Evolutionary conservation across 1,140 invertebrate species (phyloP), one percentile per base, ranked within the genome.

Genomic region (Drosophila pseudoobscura): DNA sequence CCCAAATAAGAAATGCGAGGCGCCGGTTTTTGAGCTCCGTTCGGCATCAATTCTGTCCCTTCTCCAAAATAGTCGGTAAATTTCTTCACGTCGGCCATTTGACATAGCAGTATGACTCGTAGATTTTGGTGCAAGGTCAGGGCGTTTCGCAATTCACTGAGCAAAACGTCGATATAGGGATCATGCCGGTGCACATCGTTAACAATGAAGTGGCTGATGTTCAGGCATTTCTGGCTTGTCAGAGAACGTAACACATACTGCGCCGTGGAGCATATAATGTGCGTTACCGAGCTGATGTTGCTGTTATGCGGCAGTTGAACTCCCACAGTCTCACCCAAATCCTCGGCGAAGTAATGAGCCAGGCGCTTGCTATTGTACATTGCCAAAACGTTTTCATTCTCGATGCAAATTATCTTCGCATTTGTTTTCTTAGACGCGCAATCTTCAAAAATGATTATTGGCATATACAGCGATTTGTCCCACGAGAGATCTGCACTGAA

Each of bases 161-260:
- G 92, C 29, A 99, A 92, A 91, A 99, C 98, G 92, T 99, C 98
- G 74, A 95, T 96, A 85, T 97, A 96, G 71, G 96, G 94, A 92
- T 98, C 97, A 7, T 98, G 93, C 90, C 99, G 97, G 91, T 99
- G 97, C 43, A 98, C 95, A 92, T 99, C 98, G 92, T 99, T 98
- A 53, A 98, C 94, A 24, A 97, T 94, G 41, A 97, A 93, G 90
- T 99, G 97, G 0, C 97, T 98, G 2, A 98, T 92, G 22, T 93
- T 92, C 65, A 92, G 73, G 9, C 83, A 68, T 22, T 94, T 68
- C 92, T 94, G 43, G 6, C 58, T 70, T 44, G 83, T 68, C 6
- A 91, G 20, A 0, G 71, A 76, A 5, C 90, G 75, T 6, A 91
- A n/a, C 17, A 90, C 71, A 39, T 75, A 72, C 50, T 70, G 59